Conservation (phyloP, 2,888 invertebrate species). For the Cacoxenus indagator region DNA sequence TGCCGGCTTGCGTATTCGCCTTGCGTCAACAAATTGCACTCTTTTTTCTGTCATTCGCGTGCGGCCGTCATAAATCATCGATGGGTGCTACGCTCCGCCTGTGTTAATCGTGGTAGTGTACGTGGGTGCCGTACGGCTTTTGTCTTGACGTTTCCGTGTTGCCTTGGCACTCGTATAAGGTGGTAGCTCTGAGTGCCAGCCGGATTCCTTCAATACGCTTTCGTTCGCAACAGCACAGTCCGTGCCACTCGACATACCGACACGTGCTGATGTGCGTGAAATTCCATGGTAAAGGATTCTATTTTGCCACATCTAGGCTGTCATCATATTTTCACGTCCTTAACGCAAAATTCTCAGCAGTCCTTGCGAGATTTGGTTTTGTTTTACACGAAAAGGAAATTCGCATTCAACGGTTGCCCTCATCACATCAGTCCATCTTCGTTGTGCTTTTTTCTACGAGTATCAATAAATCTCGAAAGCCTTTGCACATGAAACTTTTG, state of each 20-base stretch:
- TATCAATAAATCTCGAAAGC: too few species aligned
- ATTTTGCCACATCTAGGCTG: constrained; percentile 45
- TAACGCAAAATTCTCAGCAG: too few species aligned
- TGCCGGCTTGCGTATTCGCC: constrained; percentile 21
- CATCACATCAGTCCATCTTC: too few species aligned
- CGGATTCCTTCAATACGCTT: background rate
- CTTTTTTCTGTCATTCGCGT: constrained; percentile 51
- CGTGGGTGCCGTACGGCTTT: background rate
- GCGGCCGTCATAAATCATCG: constrained; percentile 54
- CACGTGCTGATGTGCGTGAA: constrained; percentile 65
- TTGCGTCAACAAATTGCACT: constrained; percentile 29
- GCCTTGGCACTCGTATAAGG: constrained; percentile 46
- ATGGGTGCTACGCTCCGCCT: constrained; percentile 20
- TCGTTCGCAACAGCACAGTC: constrained; percentile 49
- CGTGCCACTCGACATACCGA: constrained; percentile 29
- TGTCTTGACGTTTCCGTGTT: background rate
- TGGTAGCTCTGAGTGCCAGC: constrained; percentile 33
- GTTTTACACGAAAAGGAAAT: too few species aligned
- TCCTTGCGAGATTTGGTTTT: too few species aligned
- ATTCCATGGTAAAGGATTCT: constrained; percentile 64
- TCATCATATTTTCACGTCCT: constrained; percentile 31
- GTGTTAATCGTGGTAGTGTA: background rate
- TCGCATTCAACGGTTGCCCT: too few species aligned
- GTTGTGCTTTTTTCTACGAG: too few species aligned
- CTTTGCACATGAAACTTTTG: too few species aligned